Conservation (phyloP, 2,113 vertebrate genomes). For the Neopipo cinnamomea region DNA sequence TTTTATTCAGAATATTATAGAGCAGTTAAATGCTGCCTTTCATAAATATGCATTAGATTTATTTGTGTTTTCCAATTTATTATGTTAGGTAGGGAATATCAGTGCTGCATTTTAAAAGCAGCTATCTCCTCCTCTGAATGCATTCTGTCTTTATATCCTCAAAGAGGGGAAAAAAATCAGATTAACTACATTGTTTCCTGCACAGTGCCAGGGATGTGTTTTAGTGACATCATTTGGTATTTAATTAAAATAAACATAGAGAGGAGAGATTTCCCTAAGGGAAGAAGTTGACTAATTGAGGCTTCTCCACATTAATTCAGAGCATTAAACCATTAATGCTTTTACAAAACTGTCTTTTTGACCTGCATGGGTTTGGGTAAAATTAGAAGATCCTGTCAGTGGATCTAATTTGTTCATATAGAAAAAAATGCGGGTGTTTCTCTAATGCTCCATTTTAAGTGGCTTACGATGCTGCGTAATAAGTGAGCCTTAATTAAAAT, state of each 20-base stretch:
- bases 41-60: neutral
- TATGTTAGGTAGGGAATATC: neutral
- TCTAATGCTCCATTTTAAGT: neutral
- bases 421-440: neutral
- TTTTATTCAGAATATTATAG: neutral
- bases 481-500: neutral
- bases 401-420: neutral
- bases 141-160: neutral
- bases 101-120: neutral
- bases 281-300: neutral
- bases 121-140: neutral
- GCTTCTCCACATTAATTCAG: neutral
- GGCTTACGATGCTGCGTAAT: neutral
- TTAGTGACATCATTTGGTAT: slow-evolving; percentile 13
- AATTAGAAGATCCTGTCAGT: neutral
- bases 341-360: neutral
- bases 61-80: neutral
- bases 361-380: neutral
- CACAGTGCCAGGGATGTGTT: neutral
- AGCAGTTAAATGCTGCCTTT: neutral
- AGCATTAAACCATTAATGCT: neutral
- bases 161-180: neutral
- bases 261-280: neutral
- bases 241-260: slow-evolving; percentile 24
- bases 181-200: neutral